These are phyloP conservation scores for Notolepis coatsorum DNA, from an alignment of 2,797 vertebrate species.

Conservation along the genomic window DNA sequence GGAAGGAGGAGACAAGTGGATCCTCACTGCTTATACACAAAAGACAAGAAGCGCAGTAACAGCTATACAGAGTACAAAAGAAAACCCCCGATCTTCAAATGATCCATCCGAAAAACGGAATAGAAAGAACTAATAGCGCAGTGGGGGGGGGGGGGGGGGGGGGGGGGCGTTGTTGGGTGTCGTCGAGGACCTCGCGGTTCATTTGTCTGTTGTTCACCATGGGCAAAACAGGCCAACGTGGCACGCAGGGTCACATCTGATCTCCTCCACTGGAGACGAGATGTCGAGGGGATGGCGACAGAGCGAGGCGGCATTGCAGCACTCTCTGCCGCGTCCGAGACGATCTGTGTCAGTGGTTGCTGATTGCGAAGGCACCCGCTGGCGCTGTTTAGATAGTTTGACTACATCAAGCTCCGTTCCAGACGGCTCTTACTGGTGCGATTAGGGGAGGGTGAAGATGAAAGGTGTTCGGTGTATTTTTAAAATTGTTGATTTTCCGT, in stretches of 20 bases:
- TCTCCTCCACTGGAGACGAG: conserved; percentile 67
- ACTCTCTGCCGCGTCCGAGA: conserved; percentile 72
- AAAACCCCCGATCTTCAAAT: conserved; percentile 63
- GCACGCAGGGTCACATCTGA: conserved; percentile 75
- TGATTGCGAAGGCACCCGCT: conserved; percentile 78
- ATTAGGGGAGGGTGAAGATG: conserved; percentile 81
- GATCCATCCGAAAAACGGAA: conserved; percentile 45
- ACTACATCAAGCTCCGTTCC: conserved; percentile 81
- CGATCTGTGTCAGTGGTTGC: conserved; percentile 75
- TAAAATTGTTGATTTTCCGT: conserved; percentile 86
- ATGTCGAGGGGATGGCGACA: conserved; percentile 71
- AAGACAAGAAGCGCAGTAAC: conserved; percentile 53
- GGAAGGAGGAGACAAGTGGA: conserved; percentile 56
- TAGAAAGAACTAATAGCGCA: conserved; percentile 23
- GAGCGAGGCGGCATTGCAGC: conserved; percentile 67
- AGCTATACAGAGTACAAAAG: conserved; percentile 67
- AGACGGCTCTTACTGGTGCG: conserved; percentile 81
- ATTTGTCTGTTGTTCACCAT: conserved; percentile 73
- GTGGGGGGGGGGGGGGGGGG: conserved; percentile 5
- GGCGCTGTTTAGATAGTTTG: conserved; percentile 85
- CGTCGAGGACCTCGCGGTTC: conserved; percentile 54
- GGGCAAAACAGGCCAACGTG: conserved; percentile 70
- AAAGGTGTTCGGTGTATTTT: conserved; percentile 87
- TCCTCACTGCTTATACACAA: conserved; percentile 53
- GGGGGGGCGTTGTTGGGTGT: conserved; percentile 38